These are phyloP conservation scores for Athene cunicularia DNA, from an alignment of 2,113 vertebrate genomes.

Conservation along the genomic window DNA sequence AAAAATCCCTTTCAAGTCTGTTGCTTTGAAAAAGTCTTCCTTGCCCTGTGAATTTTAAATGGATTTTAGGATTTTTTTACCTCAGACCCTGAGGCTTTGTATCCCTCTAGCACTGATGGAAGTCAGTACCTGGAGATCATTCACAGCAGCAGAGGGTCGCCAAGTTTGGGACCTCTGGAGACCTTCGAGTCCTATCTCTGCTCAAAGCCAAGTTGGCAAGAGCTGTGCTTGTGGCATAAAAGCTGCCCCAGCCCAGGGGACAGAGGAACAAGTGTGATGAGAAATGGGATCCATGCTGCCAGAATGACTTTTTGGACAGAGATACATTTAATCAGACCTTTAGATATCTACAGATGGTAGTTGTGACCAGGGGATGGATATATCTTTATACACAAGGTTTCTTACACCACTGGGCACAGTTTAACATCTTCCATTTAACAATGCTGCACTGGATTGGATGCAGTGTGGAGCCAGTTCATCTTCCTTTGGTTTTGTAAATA, in stretches of 20 bases:
- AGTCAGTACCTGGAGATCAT: not conserved
- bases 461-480: fast-evolving
- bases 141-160: not conserved
- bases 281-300: not conserved
- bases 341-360: not conserved
- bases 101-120: not conserved
- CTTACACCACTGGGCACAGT: not conserved
- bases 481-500: not conserved
- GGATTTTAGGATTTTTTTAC: not conserved
- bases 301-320: not conserved
- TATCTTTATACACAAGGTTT: not conserved
- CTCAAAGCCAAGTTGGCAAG: not conserved
- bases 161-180: not conserved
- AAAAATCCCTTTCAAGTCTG: not conserved
- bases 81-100: not conserved
- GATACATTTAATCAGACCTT: not conserved
- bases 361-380: not conserved
- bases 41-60: not conserved
- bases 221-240: not conserved
- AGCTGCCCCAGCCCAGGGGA: not conserved
- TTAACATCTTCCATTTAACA: not conserved
- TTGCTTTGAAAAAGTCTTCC: not conserved
- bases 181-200: not conserved
- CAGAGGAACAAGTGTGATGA: not conserved
- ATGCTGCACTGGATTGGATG: not conserved